Evolutionary conservation across 2,797 vertebrate genomes (phyloP).

Genomic region (Gadopsis marmoratus): DNA sequence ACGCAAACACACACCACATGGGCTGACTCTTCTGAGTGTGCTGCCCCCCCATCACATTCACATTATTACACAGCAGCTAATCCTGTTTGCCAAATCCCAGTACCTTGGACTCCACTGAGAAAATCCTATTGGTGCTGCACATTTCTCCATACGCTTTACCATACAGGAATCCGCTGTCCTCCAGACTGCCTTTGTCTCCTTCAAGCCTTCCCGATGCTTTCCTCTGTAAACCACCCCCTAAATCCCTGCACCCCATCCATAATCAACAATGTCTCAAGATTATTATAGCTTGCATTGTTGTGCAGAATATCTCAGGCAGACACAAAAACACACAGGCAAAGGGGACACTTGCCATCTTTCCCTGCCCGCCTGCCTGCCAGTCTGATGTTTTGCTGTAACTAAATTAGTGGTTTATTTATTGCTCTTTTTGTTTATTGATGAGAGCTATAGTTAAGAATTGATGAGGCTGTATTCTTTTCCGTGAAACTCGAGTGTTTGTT

Average conservation of each 20-base stretch:
- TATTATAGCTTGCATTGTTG: slow-evolving; percentile 66
- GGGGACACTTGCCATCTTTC: slow-evolving; percentile 32
- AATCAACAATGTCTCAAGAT: slow-evolving; percentile 69
- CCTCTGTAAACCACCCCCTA: slow-evolving; percentile 59
- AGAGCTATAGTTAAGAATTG: slow-evolving; percentile 63
- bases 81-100: slow-evolving; percentile 86
- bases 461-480: slow-evolving; percentile 61
- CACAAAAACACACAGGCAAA: slow-evolving; percentile 66
- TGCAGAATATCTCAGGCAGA: slow-evolving; percentile 60
- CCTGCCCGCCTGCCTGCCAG: slow-evolving; percentile 38
- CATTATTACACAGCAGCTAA: slow-evolving; percentile 86
- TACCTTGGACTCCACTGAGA: slow-evolving; percentile 80
- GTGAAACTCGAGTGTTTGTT: slow-evolving; percentile 58
- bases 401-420: slow-evolving; percentile 79
- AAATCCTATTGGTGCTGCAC: slow-evolving; percentile 83
- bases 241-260: slow-evolving; percentile 60
- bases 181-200: slow-evolving; percentile 75
- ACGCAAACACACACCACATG: slow-evolving; percentile 47
- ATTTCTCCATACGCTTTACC: slow-evolving; percentile 77
- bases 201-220: slow-evolving; percentile 57
- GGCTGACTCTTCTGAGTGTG: slow-evolving; percentile 48
- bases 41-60: slow-evolving; percentile 75
- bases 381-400: slow-evolving; percentile 66
- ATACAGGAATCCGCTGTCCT: slow-evolving; percentile 69
- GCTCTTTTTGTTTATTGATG: slow-evolving; percentile 78